Conservation (phyloP, 2,888 invertebrate genomes). For the Itoplectis maculator region DNA sequence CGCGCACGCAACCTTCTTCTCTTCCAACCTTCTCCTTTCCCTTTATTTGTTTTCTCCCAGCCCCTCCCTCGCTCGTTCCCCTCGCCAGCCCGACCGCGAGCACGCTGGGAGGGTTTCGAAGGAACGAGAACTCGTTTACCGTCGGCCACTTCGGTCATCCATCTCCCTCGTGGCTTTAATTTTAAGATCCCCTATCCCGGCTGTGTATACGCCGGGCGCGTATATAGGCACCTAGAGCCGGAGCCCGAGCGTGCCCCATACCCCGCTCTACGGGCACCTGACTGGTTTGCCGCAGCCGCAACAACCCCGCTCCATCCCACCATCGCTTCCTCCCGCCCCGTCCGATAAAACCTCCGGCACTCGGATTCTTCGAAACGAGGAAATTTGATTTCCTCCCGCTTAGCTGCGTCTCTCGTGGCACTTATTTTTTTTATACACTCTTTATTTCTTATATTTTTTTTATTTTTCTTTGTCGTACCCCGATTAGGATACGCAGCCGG, state of each 20-base stretch:
- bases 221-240: not conserved
- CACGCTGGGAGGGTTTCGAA: slow-evolving; percentile 36
- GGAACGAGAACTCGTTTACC: slow-evolving; percentile 72
- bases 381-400: slow-evolving; percentile 44
- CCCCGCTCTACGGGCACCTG: not conserved
- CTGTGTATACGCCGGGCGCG: slow-evolving; percentile 13
- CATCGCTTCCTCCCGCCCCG: too few relatives aligned
- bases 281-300: slow-evolving; percentile 50
- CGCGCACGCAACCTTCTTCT: slow-evolving; percentile 29
- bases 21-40: slow-evolving; percentile 16
- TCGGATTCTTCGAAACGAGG: slow-evolving; percentile 23
- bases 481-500: not conserved
- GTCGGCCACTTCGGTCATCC: slow-evolving; percentile 67
- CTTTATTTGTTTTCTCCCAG: slow-evolving; percentile 40
- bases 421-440: not conserved
- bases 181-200: slow-evolving; percentile 52
- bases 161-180: slow-evolving; percentile 65
- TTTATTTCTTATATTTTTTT: not conserved
- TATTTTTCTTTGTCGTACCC: not conserved
- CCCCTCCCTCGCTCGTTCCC: too few relatives aligned
- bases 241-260: not conserved
- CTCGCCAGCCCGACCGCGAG: slow-evolving; percentile 9
- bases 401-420: not conserved
- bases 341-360: slow-evolving; percentile 14
- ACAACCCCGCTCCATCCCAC: too few relatives aligned